phyloP scores from a whole-genome alignment of 2,797 vertebrate genomes.

The Ctenosaura bakeri region DNA sequence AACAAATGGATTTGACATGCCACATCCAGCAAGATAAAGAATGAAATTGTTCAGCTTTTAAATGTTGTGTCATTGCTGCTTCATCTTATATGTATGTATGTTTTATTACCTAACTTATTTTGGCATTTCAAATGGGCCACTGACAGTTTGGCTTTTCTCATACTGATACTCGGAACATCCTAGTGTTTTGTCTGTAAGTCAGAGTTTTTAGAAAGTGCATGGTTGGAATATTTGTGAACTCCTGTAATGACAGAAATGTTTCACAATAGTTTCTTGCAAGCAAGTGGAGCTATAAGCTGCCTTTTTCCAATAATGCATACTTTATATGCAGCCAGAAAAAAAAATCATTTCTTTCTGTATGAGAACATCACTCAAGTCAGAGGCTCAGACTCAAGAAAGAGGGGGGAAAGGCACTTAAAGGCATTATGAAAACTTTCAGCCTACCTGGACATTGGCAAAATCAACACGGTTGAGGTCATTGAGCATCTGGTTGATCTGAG shows the following conservation, averaged over 20 bases:
- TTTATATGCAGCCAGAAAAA: not conserved
- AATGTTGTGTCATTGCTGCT: not conserved
- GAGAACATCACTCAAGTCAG: slow-evolving; percentile 29
- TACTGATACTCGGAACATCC: not conserved
- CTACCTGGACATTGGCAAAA: slow-evolving; percentile 89
- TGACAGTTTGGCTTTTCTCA: not conserved
- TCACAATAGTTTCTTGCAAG: slow-evolving; percentile 15
- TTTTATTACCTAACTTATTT: not conserved
- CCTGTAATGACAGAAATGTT: slow-evolving; percentile 4
- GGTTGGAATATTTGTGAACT: not conserved
- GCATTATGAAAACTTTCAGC: slow-evolving; percentile 32
- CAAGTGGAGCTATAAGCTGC: not conserved
- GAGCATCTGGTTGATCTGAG: slow-evolving; percentile 89
- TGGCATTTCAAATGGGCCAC: not conserved
- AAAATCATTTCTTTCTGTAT: slow-evolving; percentile 29
- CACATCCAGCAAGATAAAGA: not conserved
- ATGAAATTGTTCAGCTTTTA: not conserved
- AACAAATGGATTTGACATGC: not conserved
- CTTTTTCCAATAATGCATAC: not conserved
- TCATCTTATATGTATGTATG: not conserved
- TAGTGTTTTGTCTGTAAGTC: not conserved
- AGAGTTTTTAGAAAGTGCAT: not conserved
- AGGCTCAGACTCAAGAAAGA: not conserved
- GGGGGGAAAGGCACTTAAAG: not conserved
- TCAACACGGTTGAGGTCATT: slow-evolving; percentile 88